Evolutionary conservation across 2,888 invertebrate genomes (phyloP).

Genomic region (Cetonia aurata): DNA sequence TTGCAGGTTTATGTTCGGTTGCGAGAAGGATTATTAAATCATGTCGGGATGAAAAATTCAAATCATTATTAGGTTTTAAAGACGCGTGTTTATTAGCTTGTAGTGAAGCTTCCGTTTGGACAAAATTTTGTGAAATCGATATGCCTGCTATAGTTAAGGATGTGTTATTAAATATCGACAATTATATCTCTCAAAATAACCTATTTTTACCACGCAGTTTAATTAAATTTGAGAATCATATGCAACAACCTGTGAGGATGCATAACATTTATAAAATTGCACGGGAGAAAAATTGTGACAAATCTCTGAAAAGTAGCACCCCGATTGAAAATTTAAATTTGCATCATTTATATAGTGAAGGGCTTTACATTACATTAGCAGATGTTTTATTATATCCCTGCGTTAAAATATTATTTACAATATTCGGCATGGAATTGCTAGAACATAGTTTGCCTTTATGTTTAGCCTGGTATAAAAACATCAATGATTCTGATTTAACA

Average conservation of each 20-base stretch:
- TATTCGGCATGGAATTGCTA: constrained; percentile 63
- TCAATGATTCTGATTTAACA: constrained; percentile 25
- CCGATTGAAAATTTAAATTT: constrained; percentile 70
- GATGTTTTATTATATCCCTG: constrained; percentile 85
- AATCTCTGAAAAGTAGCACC: constrained; percentile 65
- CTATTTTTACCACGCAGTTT: constrained; percentile 76
- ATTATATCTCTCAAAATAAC: constrained; percentile 51
- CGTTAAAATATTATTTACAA: constrained; percentile 72
- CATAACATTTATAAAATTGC: constrained; percentile 88
- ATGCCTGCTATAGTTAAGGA: constrained; percentile 73
- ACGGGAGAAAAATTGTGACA: constrained; percentile 67
- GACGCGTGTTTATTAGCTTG: constrained; percentile 85
- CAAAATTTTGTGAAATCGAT: constrained; percentile 91
- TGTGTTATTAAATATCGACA: constrained; percentile 58
- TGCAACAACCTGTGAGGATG: constrained; percentile 84
- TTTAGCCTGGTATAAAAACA: constrained; percentile 73
- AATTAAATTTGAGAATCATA: constrained; percentile 85
- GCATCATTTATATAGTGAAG: constrained; percentile 85
- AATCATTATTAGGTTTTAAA: constrained; percentile 81
- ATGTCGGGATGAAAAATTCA: constrained; percentile 58
- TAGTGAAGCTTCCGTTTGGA: constrained; percentile 90
- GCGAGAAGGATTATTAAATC: constrained; percentile 72
- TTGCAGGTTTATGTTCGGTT: constrained; percentile 85
- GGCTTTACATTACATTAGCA: constrained; percentile 83
- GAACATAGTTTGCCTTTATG: constrained; percentile 72